These are phyloP conservation scores for Myripristis murdjan DNA, from an alignment of 2,797 vertebrate species.

Conservation along the genomic window DNA sequence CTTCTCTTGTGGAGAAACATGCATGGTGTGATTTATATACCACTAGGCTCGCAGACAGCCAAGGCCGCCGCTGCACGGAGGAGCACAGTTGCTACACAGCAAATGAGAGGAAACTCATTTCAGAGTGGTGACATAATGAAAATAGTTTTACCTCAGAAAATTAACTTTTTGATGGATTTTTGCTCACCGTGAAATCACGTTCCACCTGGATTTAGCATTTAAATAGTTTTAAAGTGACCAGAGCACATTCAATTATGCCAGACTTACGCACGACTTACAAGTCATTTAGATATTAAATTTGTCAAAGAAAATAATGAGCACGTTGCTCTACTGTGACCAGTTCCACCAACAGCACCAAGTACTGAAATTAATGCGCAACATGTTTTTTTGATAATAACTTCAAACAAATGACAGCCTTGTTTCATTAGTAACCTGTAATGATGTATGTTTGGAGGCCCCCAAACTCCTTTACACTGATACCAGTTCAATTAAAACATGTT, in stretches of 20 bases:
- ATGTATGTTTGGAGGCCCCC: constrained; percentile 31
- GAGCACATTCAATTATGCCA: constrained; percentile 44
- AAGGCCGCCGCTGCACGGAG: background rate
- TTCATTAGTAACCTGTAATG: constrained; percentile 29
- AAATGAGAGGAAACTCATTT: constrained; percentile 47
- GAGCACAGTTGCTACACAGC: constrained; percentile 22
- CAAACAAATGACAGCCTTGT: constrained; percentile 27
- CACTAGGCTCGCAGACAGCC: background rate
- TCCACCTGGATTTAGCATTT: constrained; percentile 60
- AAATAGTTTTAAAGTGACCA: constrained; percentile 50
- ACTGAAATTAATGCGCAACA: constrained; percentile 40
- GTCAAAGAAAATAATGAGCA: constrained; percentile 48
- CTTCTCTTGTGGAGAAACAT: constrained; percentile 9
- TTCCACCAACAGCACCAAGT: constrained; percentile 12
- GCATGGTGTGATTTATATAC: constrained; percentile 6
- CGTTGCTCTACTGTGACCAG: constrained; percentile 38
- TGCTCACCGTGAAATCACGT: constrained; percentile 60
- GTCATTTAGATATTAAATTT: constrained; percentile 51
- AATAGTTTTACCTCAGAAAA: constrained; percentile 53
- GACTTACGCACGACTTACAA: constrained; percentile 34
- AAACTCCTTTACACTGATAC: background rate
- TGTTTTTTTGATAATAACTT: constrained; percentile 13
- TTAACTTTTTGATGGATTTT: constrained; percentile 61
- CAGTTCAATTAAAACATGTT: constrained; percentile 22
- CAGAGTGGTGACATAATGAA: constrained; percentile 40